Conservation (phyloP, 2,113 vertebrate species). For the Coracopsis vasa region DNA sequence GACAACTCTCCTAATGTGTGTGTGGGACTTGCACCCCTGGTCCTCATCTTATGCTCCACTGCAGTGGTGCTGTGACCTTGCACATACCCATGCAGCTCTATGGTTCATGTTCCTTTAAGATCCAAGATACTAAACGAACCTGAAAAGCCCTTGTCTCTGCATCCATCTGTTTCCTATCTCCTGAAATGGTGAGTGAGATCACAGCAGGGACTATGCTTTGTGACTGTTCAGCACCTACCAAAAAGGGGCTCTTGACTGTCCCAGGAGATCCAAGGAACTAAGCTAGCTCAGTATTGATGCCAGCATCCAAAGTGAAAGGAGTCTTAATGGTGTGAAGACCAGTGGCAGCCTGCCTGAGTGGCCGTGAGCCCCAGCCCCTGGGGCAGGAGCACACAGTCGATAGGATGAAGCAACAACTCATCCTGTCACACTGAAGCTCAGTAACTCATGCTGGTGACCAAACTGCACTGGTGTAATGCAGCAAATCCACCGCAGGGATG, state of each 20-base stretch:
- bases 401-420: rapidly evolving
- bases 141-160: background rate
- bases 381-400: background rate
- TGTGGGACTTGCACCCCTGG: background rate
- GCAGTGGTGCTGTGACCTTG: background rate
- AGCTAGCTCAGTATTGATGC: background rate
- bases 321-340: background rate
- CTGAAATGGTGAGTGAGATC: background rate
- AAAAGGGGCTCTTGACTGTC: background rate
- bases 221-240: background rate
- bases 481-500: background rate
- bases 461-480: background rate
- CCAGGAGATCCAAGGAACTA: background rate
- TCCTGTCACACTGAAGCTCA: background rate
- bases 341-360: background rate
- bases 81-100: background rate
- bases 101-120: background rate
- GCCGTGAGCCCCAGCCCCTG: background rate
- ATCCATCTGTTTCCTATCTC: background rate
- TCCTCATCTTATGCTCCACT: background rate
- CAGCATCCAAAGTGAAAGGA: background rate
- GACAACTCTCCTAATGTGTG: background rate
- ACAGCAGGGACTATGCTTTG: background rate
- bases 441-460: rapidly evolving
- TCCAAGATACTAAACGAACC: background rate